Percentiles rank a stretch among this genome's conserved stretches.
Evolutionary conservation across 1,140 invertebrate species (phyloP).

Genomic region (Scaptomyza hsui): DNA sequence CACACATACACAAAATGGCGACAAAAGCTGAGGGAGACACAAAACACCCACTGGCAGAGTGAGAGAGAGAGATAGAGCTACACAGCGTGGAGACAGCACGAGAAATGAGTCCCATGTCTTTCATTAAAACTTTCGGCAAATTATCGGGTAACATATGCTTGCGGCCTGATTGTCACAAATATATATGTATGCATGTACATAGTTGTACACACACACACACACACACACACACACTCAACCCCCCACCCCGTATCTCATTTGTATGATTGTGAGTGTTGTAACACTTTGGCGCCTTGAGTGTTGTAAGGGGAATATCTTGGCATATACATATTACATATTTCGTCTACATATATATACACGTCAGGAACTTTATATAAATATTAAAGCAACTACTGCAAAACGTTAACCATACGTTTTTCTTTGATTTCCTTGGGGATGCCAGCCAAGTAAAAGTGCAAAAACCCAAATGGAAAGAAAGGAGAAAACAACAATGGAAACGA

Average conservation of each 20-base stretch:
- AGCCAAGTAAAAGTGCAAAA: slow-evolving; percentile 32
- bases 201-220: not conserved
- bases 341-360: slow-evolving; percentile 20
- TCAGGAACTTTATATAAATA: slow-evolving; percentile 71
- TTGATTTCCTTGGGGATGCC: slow-evolving; percentile 72
- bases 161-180: slow-evolving; percentile 78
- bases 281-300: slow-evolving; percentile 77
- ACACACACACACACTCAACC: not conserved
- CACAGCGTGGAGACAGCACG: slow-evolving; percentile 45
- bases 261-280: slow-evolving; percentile 49
- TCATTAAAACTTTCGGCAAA: slow-evolving; percentile 84
- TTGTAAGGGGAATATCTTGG: slow-evolving; percentile 69
- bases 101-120: slow-evolving; percentile 84
- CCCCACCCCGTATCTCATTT: slow-evolving; percentile 11
- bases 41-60: slow-evolving; percentile 4
- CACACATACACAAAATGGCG: slow-evolving; percentile 61
- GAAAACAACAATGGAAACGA: slow-evolving; percentile 9
- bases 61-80: slow-evolving; percentile 12
- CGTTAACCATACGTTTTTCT: slow-evolving; percentile 59
- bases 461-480: slow-evolving; percentile 22
- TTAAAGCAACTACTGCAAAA: slow-evolving; percentile 55
- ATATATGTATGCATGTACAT: slow-evolving; percentile 5
- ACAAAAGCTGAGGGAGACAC: slow-evolving; percentile 45
- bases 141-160: slow-evolving; percentile 84
- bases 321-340: not conserved